Evolutionary conservation across 1,140 invertebrate genomes (phyloP).

Genomic region (Trypoxylus dichotomus): DNA sequence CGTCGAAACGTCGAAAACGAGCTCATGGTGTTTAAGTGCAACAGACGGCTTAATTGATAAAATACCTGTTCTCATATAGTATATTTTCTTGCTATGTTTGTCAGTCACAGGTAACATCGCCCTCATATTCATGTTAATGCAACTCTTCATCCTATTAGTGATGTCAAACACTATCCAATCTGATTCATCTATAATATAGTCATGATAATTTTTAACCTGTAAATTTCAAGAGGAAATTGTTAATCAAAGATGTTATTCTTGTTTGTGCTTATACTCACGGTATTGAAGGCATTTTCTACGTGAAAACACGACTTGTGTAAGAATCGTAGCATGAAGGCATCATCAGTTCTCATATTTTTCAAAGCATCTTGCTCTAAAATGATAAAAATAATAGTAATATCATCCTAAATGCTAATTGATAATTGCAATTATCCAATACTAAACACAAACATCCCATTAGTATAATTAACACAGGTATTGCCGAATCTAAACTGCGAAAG

Average conservation of each 20-base stretch:
- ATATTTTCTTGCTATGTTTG: conserved; percentile 17
- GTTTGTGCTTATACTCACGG: neutral
- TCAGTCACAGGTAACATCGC: neutral
- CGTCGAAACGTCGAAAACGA: no score
- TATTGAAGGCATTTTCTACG: conserved; percentile 17
- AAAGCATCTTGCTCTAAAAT: neutral
- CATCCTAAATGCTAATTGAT: neutral
- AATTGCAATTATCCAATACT: no score
- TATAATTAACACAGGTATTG: no score
- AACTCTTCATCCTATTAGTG: neutral
- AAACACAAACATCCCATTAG: no score
- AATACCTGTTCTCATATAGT: conserved; percentile 10
- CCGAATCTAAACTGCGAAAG: no score
- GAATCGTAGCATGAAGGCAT: conserved; percentile 23
- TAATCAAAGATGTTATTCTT: neutral
- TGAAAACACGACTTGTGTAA: neutral
- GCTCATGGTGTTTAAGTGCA: no score
- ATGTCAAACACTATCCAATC: neutral
- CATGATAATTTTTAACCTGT: neutral
- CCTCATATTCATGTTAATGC: conserved; percentile 16
- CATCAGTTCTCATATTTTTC: conserved; percentile 22
- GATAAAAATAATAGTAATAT: neutral
- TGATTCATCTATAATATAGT: neutral
- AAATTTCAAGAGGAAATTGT: neutral
- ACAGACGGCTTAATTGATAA: no score